Evolutionary conservation across 2,113 vertebrate species (phyloP).

Genomic region (Catharus bicknelli): DNA sequence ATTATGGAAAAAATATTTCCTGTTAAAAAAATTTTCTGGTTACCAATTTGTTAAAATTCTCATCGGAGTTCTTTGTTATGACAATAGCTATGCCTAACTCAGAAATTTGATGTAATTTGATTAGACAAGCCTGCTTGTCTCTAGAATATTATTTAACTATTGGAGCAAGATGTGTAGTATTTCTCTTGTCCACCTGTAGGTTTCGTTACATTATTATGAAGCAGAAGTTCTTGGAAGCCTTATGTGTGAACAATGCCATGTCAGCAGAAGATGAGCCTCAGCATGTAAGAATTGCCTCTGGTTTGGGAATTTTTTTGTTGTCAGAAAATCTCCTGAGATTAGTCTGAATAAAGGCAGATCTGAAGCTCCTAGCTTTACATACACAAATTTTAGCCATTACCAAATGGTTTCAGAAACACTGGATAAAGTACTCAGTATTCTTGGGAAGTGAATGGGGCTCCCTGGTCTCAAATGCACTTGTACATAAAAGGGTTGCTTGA

Average conservation of each 20-base stretch:
- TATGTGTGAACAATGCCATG: conserved; percentile 98
- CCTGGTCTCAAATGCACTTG: neutral
- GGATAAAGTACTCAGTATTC: neutral
- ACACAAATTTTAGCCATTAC: neutral
- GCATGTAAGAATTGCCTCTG: conserved; percentile 84
- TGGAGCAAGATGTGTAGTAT: neutral
- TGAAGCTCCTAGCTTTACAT: neutral
- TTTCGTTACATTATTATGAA: conserved; percentile 96
- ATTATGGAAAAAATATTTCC: neutral
- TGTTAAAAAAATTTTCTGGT: neutral
- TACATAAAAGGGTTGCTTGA: neutral
- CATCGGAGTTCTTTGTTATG: neutral
- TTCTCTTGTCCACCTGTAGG: conserved; percentile 71
- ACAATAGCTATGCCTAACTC: neutral
- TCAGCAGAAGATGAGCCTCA: conserved; percentile 92
- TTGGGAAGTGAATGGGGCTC: neutral
- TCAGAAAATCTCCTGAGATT: neutral
- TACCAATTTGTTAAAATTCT: neutral
- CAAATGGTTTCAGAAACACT: neutral
- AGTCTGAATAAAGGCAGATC: neutral
- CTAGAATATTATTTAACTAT: neutral
- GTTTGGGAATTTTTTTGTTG: neutral
- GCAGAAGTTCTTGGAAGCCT: conserved; percentile 96
- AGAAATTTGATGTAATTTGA: neutral
- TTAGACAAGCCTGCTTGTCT: neutral